Conservation (phyloP, 1,140 invertebrate genomes). For the Andricus grossulariae region DNA sequence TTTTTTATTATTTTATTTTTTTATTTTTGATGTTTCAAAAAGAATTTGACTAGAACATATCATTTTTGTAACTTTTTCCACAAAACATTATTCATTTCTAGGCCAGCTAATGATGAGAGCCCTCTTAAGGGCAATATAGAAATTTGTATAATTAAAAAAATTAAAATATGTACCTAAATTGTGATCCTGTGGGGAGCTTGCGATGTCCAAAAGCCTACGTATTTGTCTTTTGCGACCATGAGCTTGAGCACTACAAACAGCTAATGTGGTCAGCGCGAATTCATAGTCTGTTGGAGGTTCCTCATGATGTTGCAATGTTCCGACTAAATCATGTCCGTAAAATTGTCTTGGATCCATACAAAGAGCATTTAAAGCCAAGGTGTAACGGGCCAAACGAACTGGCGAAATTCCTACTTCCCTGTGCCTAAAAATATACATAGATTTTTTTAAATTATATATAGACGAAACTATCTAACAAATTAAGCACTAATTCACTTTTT, state of each 20-base stretch:
- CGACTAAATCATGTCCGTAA: slow-evolving; percentile 87
- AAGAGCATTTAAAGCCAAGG: slow-evolving; percentile 84
- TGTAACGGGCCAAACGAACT: slow-evolving; percentile 84
- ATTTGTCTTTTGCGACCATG: slow-evolving; percentile 88
- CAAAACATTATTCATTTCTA: too few species aligned
- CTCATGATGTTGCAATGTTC: slow-evolving; percentile 84
- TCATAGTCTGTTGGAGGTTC: slow-evolving; percentile 79
- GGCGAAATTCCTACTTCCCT: slow-evolving; percentile 84
- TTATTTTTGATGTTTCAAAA: too few species aligned
- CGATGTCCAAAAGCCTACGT: slow-evolving; percentile 84
- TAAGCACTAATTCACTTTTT: too few species aligned
- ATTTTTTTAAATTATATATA: too few species aligned
- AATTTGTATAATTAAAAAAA: background rate
- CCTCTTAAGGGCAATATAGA: too few species aligned
- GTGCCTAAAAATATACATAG: slow-evolving; percentile 73
- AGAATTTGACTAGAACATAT: too few species aligned
- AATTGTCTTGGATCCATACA: slow-evolving; percentile 90
- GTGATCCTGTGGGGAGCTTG: slow-evolving; percentile 84
- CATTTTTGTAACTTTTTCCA: too few species aligned
- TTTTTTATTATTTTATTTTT: too few species aligned
- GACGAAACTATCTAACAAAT: too few species aligned
- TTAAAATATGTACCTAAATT: slow-evolving; percentile 79
- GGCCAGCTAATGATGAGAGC: too few species aligned
- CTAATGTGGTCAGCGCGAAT: slow-evolving; percentile 81
- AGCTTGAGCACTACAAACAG: slow-evolving; percentile 86